A percentile compares a stretch with the other conserved stretches of the same genome.
These are phyloP conservation scores for Drosophila suzukii DNA, from an alignment of 1,140 invertebrate species.

Conservation along the genomic window DNA sequence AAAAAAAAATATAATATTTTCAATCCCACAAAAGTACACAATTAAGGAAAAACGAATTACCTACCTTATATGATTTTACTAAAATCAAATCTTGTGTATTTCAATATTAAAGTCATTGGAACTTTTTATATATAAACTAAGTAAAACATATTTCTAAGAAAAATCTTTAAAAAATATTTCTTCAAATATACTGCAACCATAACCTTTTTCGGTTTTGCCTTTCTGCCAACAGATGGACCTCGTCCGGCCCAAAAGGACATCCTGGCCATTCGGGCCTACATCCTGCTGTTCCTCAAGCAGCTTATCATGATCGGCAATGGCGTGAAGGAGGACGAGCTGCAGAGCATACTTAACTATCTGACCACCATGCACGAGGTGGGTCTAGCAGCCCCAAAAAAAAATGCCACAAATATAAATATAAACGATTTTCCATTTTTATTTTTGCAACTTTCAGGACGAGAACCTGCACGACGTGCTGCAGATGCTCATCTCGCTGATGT, in stretches of 20 bases:
- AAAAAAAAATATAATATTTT: no score
- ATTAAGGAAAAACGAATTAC: no score
- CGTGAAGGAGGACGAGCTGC: slow-evolving; percentile 98
- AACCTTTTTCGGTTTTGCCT: not conserved
- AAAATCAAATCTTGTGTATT: no score
- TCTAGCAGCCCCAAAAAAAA: not conserved
- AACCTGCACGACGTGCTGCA: slow-evolving; percentile 99
- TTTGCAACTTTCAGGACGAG: slow-evolving; percentile 90
- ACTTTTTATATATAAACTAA: no score
- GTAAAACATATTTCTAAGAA: no score
- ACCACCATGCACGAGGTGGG: slow-evolving; percentile 97
- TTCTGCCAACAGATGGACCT: slow-evolving; percentile 90
- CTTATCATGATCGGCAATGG: slow-evolving; percentile 98
- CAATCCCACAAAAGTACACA: no score
- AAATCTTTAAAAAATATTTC: no score
- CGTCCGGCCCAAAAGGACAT: slow-evolving; percentile 97
- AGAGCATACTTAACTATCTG: slow-evolving; percentile 98
- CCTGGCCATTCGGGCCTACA: slow-evolving; percentile 96
- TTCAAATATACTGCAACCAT: no score
- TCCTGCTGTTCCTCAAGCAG: slow-evolving; percentile 97
- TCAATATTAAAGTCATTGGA: no score
- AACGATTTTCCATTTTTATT: not conserved
- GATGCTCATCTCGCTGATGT: slow-evolving; percentile 98
- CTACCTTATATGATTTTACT: no score
- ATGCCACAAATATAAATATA: no score